These are phyloP conservation scores for Pseudopleuronectes americanus DNA, from an alignment of 2,797 vertebrate species.

Conservation along the genomic window DNA sequence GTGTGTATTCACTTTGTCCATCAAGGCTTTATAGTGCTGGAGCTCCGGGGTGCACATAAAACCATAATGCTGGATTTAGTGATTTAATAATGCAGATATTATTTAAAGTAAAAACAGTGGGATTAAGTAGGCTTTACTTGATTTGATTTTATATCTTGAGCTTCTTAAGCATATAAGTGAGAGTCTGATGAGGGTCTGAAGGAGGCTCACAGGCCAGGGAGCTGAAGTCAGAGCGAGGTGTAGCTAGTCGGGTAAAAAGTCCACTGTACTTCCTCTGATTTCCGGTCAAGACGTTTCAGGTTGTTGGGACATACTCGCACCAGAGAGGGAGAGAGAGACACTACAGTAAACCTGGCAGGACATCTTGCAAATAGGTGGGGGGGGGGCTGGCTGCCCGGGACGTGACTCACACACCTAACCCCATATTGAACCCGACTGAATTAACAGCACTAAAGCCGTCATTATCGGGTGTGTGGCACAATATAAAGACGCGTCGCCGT, in stretches of 20 bases:
- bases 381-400: constrained; percentile 52
- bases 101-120: too few species aligned
- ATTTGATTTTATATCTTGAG: constrained; percentile 3
- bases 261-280: constrained; percentile 4
- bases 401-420: constrained; percentile 77
- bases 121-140: background rate
- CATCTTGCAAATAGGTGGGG: constrained; percentile 70
- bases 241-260: constrained; percentile 13
- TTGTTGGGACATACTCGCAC: constrained; percentile 48
- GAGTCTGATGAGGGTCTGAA: background rate
- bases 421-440: constrained; percentile 77
- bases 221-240: constrained; percentile 2
- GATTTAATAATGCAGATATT: background rate
- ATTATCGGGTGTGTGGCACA: constrained; percentile 81
- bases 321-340: constrained; percentile 41
- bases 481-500: constrained; percentile 71
- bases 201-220: constrained; percentile 11
- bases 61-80: background rate
- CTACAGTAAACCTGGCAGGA: constrained; percentile 71
- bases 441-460: constrained; percentile 81
- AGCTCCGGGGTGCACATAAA: constrained; percentile 18
- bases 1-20: constrained; percentile 76
- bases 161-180: background rate
- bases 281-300: constrained; percentile 54
- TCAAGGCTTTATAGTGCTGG: constrained; percentile 51